Base-by-base conservation (phyloP, 2,113 vertebrate species). In the Corythoichthys haematopterus region DNA sequence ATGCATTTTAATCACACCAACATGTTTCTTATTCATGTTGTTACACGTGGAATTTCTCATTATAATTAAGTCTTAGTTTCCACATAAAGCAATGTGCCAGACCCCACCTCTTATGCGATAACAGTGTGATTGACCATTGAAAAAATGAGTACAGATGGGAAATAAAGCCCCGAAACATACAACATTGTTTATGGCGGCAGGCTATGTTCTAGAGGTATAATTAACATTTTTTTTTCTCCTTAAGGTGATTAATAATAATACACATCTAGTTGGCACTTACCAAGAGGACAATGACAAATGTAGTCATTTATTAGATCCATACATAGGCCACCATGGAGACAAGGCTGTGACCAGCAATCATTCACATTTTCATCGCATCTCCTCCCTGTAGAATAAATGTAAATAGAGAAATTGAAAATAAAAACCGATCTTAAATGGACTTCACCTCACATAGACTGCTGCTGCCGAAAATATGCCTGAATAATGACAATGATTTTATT, bases 241-340 rank as follows among this genome's bases (percentile, higher is more conserved):
- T 73, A 83, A 80, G 69, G 80, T 79, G 64, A 65, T 73, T 47
- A 70, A 80, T 73, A 79, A 74, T 65, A 78, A 65, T 46, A 33
- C 52, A 68, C 62, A 77, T 65, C 66, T 68, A 75, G 47, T 48
- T 43, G 33, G 63, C 80, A 52, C 91, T 91, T 88, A 94, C 90
- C 92, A 58, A 72, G 45, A 53, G 76, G 88, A 74, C 91, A 94
- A 53, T 79, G 80, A 85, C 91, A 94, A 79, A 82, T 88, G 78
- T 91, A 93, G 71, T 83, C 87, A 83, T 84, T 89, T 75, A 76
- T 68, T 52, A 84, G 69, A 78, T 92, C 89, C 81, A 91, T 75
- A 85, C 90, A 94, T 2, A 82, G 89, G 72, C 90, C 92, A 84
- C 90, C 84, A 35, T 93, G 93, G 78, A 89, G 82, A 77, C 91